Percentiles rank a stretch among this genome's conserved stretches.
These are phyloP conservation scores for Anguilla japonica DNA, from an alignment of 2,113 vertebrate genomes.

Conservation along the genomic window DNA sequence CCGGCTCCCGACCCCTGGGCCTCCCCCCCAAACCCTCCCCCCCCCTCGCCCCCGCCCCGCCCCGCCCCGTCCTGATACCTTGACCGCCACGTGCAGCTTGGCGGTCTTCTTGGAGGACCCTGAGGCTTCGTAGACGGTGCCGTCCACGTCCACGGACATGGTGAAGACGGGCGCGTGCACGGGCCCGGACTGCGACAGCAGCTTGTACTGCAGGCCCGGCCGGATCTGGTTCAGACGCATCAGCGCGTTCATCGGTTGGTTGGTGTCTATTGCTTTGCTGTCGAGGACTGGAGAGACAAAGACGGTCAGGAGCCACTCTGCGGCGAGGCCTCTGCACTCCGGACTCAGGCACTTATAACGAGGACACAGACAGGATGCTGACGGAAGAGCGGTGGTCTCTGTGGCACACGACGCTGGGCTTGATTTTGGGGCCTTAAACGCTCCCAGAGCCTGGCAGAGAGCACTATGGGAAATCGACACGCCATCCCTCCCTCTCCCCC, in stretches of 20 bases:
- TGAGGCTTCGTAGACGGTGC: conserved; percentile 91
- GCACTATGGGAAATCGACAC: neutral
- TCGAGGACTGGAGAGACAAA: conserved; percentile 79
- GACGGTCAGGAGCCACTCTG: neutral
- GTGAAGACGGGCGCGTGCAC: conserved; percentile 98
- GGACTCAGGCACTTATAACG: neutral
- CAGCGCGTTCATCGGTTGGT: conserved; percentile 93
- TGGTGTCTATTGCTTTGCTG: conserved; percentile 98
- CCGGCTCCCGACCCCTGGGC: neutral
- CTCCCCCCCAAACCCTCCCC: neutral
- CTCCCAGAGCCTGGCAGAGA: neutral
- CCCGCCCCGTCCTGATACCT: conserved; percentile 67
- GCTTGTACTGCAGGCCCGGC: conserved; percentile 96
- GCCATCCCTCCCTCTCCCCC: neutral
- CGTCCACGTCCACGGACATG: conserved; percentile 97
- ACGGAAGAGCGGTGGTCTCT: neutral
- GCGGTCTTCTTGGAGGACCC: conserved; percentile 98
- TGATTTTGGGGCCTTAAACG: neutral
- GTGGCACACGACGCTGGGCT: neutral
- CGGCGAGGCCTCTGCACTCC: neutral
- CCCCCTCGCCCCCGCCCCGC: neutral
- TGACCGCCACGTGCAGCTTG: conserved; percentile 97
- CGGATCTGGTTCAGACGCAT: conserved; percentile 99
- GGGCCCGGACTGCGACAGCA: conserved; percentile 96
- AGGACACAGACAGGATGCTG: neutral